Percentiles rank a stretch among this genome's conserved stretches.
Evolutionary conservation across 2,113 vertebrate species (phyloP).

Genomic region (Leiothrix lutea): DNA sequence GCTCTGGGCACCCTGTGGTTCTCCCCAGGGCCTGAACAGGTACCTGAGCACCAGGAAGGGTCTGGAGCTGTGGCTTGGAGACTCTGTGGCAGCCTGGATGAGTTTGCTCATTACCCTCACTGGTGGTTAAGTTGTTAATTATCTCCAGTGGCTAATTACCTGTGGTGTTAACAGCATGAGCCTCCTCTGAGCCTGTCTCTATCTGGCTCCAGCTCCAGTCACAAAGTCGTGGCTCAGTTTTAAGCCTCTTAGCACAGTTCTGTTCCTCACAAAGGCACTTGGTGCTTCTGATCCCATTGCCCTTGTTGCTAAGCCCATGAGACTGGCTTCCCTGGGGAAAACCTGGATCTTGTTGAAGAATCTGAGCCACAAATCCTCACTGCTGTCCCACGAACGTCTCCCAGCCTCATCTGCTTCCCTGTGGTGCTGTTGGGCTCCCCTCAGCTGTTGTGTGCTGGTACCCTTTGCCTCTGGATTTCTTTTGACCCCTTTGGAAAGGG

Average conservation of each 20-base stretch:
- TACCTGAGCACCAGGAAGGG: neutral
- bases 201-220: neutral
- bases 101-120: neutral
- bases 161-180: conserved; percentile 14
- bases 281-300: neutral
- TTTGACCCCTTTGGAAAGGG: neutral
- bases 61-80: neutral
- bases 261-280: neutral
- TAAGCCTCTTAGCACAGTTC: neutral
- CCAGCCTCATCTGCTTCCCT: neutral
- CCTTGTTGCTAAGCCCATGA: neutral
- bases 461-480: neutral
- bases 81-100: neutral
- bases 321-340: neutral
- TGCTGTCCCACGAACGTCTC: neutral
- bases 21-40: neutral
- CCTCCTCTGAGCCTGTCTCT: neutral
- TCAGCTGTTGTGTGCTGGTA: neutral
- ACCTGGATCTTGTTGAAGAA: neutral
- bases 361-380: neutral
- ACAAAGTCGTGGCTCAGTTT: neutral
- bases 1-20: neutral
- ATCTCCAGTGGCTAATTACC: conserved; percentile 39
- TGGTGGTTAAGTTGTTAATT: conserved; percentile 24
- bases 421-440: neutral